Conservation (phyloP, 2,113 vertebrate genomes). For the Erinaceus europaeus region DNA sequence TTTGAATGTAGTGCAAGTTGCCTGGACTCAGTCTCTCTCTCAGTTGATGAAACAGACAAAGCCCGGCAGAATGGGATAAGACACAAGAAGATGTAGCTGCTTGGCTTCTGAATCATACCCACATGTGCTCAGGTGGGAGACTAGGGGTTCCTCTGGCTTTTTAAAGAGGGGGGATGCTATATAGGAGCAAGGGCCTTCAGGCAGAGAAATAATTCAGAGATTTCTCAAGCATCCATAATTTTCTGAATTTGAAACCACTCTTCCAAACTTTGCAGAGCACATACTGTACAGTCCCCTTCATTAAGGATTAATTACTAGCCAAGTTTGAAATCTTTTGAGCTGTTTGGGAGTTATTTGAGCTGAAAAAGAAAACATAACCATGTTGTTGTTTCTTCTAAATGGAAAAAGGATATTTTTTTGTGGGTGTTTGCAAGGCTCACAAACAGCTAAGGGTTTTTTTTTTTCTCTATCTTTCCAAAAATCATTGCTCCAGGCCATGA, state of each 20-base stretch:
- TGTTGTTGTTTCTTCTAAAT: slow-evolving; percentile 72
- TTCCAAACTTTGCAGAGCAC: slow-evolving; percentile 59
- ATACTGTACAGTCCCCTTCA: slow-evolving; percentile 62
- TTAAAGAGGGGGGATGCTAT: not conserved
- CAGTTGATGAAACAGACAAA: not conserved
- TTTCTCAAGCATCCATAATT: slow-evolving; percentile 31
- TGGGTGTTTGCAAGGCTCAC: slow-evolving; percentile 65
- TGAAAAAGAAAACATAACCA: slow-evolving; percentile 72
- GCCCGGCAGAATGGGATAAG: not conserved
- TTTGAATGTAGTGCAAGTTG: not conserved
- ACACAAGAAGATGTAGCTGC: not conserved
- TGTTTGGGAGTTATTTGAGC: slow-evolving; percentile 70
- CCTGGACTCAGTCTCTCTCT: not conserved
- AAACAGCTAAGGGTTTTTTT: slow-evolving; percentile 68
- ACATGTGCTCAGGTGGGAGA: not conserved
- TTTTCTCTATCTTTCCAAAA: slow-evolving; percentile 72
- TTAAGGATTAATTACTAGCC: slow-evolving; percentile 75
- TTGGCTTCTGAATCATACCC: not conserved
- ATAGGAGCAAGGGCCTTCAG: not conserved
- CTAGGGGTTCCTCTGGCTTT: not conserved
- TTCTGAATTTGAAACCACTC: slow-evolving; percentile 49
- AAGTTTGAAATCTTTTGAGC: slow-evolving; percentile 72
- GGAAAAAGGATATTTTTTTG: slow-evolving; percentile 70
- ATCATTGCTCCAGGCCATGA: slow-evolving; percentile 61
- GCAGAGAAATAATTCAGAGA: not conserved